Conservation (phyloP, 2,113 vertebrate species). For the Hoplias malabaricus region DNA sequence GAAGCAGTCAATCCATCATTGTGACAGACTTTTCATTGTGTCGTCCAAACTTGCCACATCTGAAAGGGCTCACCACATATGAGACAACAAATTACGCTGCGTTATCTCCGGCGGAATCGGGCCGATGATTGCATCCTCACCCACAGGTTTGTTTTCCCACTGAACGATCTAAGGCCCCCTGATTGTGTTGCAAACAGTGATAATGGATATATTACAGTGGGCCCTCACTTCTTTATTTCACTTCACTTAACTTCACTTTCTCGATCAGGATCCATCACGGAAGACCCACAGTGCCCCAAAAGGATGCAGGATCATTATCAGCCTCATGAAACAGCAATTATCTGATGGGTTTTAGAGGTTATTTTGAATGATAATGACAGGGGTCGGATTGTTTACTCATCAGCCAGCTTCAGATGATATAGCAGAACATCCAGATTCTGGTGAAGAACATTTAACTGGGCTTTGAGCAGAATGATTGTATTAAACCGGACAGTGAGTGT, state of each 20-base stretch:
- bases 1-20: not conserved
- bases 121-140: not conserved
- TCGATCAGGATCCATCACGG: not conserved
- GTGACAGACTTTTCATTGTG: not conserved
- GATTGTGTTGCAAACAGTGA: not conserved
- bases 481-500: no score
- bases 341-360: not conserved
- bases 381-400: conserved; percentile 4
- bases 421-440: not conserved
- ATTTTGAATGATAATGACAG: conserved; percentile 18
- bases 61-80: not conserved
- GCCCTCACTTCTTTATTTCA: not conserved
- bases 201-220: not conserved
- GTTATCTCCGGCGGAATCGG: not conserved
- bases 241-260: not conserved
- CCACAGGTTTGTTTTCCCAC: not conserved
- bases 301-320: not conserved
- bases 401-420: not conserved
- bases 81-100: not conserved
- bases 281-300: not conserved
- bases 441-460: not conserved
- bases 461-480: no score
- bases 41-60: not conserved
- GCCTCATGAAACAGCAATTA: conserved; percentile 4
- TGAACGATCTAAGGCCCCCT: not conserved